Percentiles rank a stretch among this genome's conserved stretches.
phyloP scores from a whole-genome alignment of 2,113 vertebrate species.

The Taxidea taxus region DNA sequence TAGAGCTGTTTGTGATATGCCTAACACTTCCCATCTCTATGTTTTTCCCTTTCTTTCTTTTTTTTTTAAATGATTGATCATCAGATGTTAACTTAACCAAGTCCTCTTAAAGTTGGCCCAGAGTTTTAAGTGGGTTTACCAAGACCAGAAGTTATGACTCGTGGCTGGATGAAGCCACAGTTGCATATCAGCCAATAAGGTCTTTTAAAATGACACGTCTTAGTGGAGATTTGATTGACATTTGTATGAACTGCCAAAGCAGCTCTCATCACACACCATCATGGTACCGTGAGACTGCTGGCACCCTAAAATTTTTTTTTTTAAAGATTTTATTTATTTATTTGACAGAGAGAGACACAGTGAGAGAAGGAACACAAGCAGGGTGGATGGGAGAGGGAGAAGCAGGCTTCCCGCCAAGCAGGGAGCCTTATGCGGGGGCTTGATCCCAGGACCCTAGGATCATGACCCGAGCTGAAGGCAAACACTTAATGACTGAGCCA shows the following conservation, averaged over 20 bases:
- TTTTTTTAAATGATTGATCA: neutral
- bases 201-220: neutral
- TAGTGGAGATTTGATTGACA: neutral
- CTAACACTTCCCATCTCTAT: neutral
- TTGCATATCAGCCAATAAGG: neutral
- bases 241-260: neutral
- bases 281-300: no score
- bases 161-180: neutral
- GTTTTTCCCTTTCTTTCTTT: neutral
- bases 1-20: neutral
- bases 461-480: no score
- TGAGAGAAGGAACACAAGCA: no score
- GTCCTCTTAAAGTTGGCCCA: neutral
- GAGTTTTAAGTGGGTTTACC: neutral
- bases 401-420: no score
- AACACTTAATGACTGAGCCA: no score
- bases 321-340: no score
- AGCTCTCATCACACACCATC: neutral
- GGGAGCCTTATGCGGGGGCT: no score
- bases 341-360: no score
- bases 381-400: no score
- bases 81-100: neutral
- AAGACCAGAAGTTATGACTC: neutral
- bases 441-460: no score
- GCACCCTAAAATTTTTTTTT: neutral